Base-by-base conservation (phyloP, 2,888 invertebrate genomes). In the Agrypnus murinus region DNA sequence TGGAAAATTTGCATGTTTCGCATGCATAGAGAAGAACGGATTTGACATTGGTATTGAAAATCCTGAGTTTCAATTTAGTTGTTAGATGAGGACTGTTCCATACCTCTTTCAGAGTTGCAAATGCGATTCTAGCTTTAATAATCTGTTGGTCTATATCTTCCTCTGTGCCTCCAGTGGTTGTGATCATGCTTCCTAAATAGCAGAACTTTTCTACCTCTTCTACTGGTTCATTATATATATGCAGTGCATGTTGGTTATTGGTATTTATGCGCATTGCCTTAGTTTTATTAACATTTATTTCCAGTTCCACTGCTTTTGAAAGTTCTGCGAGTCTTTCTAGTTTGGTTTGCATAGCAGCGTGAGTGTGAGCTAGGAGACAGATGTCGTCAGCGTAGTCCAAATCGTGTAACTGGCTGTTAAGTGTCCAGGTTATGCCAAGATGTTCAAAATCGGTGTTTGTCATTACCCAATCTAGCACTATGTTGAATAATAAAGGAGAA, bases 1-100 rank as follows among this genome's bases (percentile, higher is more conserved):
- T 7, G 15, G 46, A 15, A n/a, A 17, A 46, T 46, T 46, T 46
- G 15, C 19, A 46, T 14, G 19, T 46, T 46, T 46, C 19, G 10
- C 15, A 46, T 46, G 19, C 19, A 46, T 46, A 46, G 9, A 46
- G 15, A 15, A 46, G 17, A 19, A 46, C 15, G 19, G 19, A 46
- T 46, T 46, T 46, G 15, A 46, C 46, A 46, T 46, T 46, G 15
- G 19, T 46, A 17, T 46, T 46, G 19, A 46, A 12, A 46, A 46
- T 46, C 10, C 10, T 46, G 7, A 46, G 17, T 46, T 5, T 46
- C 19, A 14, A 17, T 46, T 43, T 43, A 12, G 43, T n/a, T 43
- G 43, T 43, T 43, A 46, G 3, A 46, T 46, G 46, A 46, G 46
- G 46, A 19, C 46, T 5, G 14, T 14, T 46, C 19, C 46, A 46